Conservation (phyloP, 2,113 vertebrate species). For the Pteropus alecto region DNA sequence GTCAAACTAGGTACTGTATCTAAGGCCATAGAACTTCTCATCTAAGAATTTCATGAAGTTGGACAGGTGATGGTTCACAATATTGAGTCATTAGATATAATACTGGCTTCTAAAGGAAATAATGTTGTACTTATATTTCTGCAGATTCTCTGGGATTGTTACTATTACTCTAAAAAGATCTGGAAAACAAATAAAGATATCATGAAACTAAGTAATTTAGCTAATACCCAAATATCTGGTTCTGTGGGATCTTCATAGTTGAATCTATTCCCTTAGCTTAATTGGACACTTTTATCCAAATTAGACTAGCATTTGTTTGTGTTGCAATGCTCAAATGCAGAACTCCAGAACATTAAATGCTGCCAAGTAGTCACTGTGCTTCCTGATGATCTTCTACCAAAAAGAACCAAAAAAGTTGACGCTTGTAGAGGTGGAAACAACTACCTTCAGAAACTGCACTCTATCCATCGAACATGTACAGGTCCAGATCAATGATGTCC, state of each 20-base stretch:
- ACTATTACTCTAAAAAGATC: no score
- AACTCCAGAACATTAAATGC: background rate
- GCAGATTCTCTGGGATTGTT: no score
- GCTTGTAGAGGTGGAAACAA: background rate
- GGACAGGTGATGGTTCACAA: no score
- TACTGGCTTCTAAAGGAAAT: no score
- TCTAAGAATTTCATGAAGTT: no score
- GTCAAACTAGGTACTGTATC: no score
- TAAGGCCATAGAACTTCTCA: no score
- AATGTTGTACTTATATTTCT: no score
- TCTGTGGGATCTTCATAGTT: background rate
- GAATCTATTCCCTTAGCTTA: background rate
- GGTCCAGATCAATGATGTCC: background rate
- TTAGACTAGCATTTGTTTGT: background rate
- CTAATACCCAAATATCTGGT: background rate
- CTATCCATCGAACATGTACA: background rate
- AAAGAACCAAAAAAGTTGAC: background rate
- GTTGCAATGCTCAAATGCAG: background rate
- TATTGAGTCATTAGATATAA: no score
- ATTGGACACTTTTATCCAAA: background rate
- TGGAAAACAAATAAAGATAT: no score
- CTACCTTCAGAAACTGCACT: background rate
- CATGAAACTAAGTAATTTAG: no score
- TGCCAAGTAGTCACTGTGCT: background rate
- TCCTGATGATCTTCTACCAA: background rate